phyloP scores from a whole-genome alignment of 1,140 invertebrate genomes.

The Pseudomyrmex cubaensis region DNA sequence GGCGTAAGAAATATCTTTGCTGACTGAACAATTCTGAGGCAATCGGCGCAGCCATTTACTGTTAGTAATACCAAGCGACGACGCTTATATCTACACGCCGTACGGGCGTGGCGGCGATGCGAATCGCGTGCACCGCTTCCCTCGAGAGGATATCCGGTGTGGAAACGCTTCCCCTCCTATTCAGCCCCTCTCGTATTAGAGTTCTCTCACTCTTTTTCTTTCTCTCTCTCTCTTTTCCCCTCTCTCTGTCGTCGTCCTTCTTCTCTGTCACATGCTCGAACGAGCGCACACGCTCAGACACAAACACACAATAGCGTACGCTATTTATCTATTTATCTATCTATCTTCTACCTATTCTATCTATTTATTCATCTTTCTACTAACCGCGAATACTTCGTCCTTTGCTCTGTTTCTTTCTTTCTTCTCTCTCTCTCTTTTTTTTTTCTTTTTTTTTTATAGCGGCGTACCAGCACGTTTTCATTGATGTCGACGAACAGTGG shows the following conservation, averaged over 20 bases:
- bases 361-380: conserved; percentile 14
- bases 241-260: neutral
- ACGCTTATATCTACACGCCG: conserved; percentile 53
- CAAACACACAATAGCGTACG: too few species aligned
- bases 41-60: conserved; percentile 52
- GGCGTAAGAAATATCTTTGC: conserved; percentile 27
- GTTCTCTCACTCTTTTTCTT: conserved; percentile 4
- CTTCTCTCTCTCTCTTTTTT: conserved; percentile 11
- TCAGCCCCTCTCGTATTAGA: conserved; percentile 57
- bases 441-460: conserved; percentile 68
- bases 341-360: conserved; percentile 4
- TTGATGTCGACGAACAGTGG: conserved; percentile 51
- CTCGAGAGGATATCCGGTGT: conserved; percentile 83
- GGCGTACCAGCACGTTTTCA: conserved; percentile 56
- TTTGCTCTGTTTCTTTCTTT: conserved; percentile 61
- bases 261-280: neutral
- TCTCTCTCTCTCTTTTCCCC: neutral
- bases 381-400: neutral
- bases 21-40: conserved; percentile 42
- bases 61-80: conserved; percentile 51
- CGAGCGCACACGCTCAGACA: too few species aligned
- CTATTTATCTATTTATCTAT: too few species aligned
- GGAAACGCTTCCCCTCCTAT: conserved; percentile 81
- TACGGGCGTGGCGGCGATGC: conserved; percentile 71
- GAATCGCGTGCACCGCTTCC: conserved; percentile 80